These are phyloP conservation scores for Drosophila persimilis DNA, from an alignment of 1,140 invertebrate genomes.

Conservation along the genomic window DNA sequence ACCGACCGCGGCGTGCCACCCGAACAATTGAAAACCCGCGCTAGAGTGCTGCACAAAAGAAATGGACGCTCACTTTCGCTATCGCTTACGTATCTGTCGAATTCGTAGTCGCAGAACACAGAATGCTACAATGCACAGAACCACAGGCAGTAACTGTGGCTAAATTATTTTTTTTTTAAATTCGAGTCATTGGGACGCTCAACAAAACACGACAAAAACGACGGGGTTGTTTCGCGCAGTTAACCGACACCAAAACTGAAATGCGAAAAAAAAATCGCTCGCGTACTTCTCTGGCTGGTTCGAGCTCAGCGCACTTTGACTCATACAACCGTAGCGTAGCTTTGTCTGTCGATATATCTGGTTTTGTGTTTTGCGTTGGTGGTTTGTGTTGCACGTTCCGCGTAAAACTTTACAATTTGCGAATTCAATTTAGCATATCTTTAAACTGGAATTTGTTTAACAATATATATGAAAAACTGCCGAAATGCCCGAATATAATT, in stretches of 20 bases:
- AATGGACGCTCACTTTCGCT: slow-evolving; percentile 26
- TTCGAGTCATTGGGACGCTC: slow-evolving; percentile 8
- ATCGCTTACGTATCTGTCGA: slow-evolving; percentile 30
- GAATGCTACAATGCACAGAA: too few relatives aligned
- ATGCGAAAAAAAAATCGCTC: slow-evolving; percentile 73
- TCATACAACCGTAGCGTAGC: slow-evolving; percentile 64
- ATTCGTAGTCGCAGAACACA: not conserved
- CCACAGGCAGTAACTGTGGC: too few relatives aligned
- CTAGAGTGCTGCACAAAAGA: slow-evolving; percentile 15
- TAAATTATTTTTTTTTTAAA: too few relatives aligned
- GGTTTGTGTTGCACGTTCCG: not conserved
- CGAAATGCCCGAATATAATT: slow-evolving; percentile 56
- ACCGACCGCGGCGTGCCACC: not conserved
- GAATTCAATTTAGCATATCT: slow-evolving; percentile 4
- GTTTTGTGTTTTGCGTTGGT: slow-evolving; percentile 22
- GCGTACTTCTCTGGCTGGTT: slow-evolving; percentile 58
- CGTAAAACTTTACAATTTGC: not conserved
- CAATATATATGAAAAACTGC: slow-evolving; percentile 12
- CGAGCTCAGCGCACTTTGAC: slow-evolving; percentile 65
- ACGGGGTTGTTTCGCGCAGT: slow-evolving; percentile 75
- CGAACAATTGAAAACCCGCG: slow-evolving; percentile 14
- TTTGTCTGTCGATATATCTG: slow-evolving; percentile 61
- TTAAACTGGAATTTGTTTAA: slow-evolving; percentile 15
- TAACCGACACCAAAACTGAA: slow-evolving; percentile 73
- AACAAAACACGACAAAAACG: slow-evolving; percentile 29